Base-by-base conservation (phyloP, 2,888 invertebrate genomes). In the Chrysopilus asiliformis region DNA sequence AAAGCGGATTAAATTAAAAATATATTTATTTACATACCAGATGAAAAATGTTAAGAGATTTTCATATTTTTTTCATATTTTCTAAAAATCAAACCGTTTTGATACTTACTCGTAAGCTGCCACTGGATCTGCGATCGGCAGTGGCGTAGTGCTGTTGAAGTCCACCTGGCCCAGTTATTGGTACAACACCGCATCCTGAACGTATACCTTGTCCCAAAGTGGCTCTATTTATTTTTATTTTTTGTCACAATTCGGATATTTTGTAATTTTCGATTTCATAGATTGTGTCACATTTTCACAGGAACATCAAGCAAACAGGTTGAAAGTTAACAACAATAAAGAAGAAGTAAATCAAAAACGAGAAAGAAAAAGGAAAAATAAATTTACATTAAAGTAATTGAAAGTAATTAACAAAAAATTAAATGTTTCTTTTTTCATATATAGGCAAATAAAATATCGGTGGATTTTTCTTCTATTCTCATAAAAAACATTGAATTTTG, bases 151-250 rank as follows among this genome's bases (percentile, higher is more conserved):
- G 62, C 20, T 41, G 39, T 49, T 62, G 61, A 29, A 62, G 52
- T 49, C 61, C 61, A 47, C 60, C 59, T 24, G 61, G 60, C 51
- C 61, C 61, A 36, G 62, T 62, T 35, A 62, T 51, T 30, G 61
- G 61, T 46, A 62, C 60, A 53, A 63, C 59, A 51, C 58, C 59
- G 52, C 63, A 63, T 53, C 61, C 60, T 48, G 60, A 60, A 42
- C 63, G 59, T 45, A 63, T 63, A 52, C 63, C 63, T 58, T 63
- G 63, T 53, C 63, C 60, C 56, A 63, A 58, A 47, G 60, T 61
- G 51, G 63, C 53, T 58, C 63, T 63, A 60, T 19, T 14, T 4
- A 44, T 44, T 41, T 41, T 44, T 42, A 38, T n/a, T n/a, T n/a
- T n/a, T n/a, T n/a, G n/a, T 37, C 36, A 36, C 20, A 35, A 36